Percentiles rank a stretch among this genome's conserved stretches.
Conservation (phyloP, 2,888 invertebrate genomes). For the Caenorhabditis sp. region DNA sequence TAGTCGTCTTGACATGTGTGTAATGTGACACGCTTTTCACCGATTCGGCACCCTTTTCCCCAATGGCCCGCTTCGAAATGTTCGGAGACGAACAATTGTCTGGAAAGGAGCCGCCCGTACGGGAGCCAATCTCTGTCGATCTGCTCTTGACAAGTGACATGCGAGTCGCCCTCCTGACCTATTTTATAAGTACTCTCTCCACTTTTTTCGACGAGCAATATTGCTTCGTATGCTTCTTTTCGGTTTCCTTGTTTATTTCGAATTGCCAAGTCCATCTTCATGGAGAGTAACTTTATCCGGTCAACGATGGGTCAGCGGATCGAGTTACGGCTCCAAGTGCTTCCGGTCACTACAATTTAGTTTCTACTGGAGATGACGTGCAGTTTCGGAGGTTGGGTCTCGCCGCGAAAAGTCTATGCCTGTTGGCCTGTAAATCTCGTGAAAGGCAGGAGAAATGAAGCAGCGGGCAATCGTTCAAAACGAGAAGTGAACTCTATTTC, state of each 20-base stretch:
- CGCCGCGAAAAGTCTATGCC: too few relatives aligned
- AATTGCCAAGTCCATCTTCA: constrained; percentile 1
- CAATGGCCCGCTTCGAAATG: constrained; percentile 18
- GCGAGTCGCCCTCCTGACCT: constrained; percentile 16
- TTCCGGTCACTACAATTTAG: neutral
- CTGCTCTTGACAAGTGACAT: constrained; percentile 43
- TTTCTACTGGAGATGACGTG: neutral
- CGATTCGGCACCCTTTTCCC: constrained; percentile 46
- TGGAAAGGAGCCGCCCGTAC: constrained; percentile 9
- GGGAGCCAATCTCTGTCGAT: constrained; percentile 13
- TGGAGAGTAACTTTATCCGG: constrained; percentile 7
- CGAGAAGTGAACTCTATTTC: neutral
- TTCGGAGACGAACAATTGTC: constrained; percentile 21
- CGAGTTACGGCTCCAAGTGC: constrained; percentile 23
- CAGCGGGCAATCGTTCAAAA: neutral
- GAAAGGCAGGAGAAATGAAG: too few relatives aligned
- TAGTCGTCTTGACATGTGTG: constrained; percentile 62
- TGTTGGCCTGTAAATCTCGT: too few relatives aligned
- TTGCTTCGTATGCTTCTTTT: neutral
- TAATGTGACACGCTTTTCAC: constrained; percentile 62
- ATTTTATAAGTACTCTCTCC: constrained; percentile 22
- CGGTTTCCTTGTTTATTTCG: constrained; percentile 18
- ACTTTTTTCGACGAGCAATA: neutral
- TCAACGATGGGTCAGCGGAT: constrained; percentile 4
- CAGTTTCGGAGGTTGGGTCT: neutral